Evolutionary conservation across 2,797 vertebrate species (phyloP).

Genomic region (Coluber constrictor): DNA sequence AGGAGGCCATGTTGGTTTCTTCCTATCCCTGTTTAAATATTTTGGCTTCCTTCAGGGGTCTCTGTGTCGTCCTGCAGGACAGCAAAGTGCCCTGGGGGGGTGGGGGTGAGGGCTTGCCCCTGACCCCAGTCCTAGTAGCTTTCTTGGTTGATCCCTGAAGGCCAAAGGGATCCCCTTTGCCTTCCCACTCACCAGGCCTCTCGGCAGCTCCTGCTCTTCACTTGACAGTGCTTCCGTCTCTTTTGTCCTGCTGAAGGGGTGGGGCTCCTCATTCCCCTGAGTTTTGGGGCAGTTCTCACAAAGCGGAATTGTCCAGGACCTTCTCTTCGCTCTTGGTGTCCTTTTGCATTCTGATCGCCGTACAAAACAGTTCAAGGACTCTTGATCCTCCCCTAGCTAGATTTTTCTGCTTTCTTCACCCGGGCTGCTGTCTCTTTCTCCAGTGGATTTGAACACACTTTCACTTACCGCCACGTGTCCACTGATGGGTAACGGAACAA

Average conservation of each 20-base stretch:
- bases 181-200: background rate
- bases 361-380: background rate
- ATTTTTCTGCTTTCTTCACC: background rate
- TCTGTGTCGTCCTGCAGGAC: background rate
- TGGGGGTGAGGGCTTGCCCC: background rate
- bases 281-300: background rate
- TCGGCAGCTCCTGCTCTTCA: background rate
- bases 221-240: background rate
- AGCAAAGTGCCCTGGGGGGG: background rate
- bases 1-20: conserved; percentile 34
- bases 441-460: background rate
- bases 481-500: background rate
- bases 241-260: background rate
- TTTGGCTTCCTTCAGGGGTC: background rate
- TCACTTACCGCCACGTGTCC: too few relatives aligned
- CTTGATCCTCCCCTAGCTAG: background rate
- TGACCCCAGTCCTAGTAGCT: too few relatives aligned
- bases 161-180: background rate
- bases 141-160: background rate
- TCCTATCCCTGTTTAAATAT: background rate
- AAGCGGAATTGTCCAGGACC: background rate
- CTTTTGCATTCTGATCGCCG: background rate
- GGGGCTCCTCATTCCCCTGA: background rate
- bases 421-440: background rate
- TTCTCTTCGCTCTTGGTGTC: background rate